phyloP scores from a whole-genome alignment of 30 jellyfish, hydroid and myxozoan species.

The Turritopsis rubra region DNA sequence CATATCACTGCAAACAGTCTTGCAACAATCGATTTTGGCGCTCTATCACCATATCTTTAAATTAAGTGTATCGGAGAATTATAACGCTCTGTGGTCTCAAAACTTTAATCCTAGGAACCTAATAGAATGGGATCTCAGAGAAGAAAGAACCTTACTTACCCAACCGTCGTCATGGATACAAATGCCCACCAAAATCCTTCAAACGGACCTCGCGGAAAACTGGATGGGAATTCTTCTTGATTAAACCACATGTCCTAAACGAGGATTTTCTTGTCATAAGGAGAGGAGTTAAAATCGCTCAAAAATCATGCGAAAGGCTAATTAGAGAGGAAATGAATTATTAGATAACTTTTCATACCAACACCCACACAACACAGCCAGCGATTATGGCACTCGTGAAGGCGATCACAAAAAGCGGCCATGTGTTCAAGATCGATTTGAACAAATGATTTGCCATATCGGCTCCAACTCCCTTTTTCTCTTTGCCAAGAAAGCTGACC shows the following conservation, averaged over 20 bases:
- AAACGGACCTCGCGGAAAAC: constrained; percentile 72
- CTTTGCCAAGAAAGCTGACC: constrained; percentile 60
- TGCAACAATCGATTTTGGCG: constrained; percentile 80
- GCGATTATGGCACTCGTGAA: constrained; percentile 74
- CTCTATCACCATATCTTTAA: constrained; percentile 77
- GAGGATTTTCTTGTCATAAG: neutral
- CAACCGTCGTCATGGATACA: constrained; percentile 85
- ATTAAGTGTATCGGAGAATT: neutral
- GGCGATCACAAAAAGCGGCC: constrained; percentile 79
- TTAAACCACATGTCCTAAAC: constrained; percentile 84
- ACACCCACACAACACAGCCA: constrained; percentile 73
- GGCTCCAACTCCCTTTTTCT: neutral
- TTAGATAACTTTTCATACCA: constrained; percentile 33
- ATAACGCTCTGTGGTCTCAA: no score
- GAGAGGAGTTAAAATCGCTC: neutral
- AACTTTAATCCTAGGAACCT: no score
- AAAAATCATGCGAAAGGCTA: neutral
- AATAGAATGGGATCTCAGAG: no score
- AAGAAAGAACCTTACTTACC: constrained; percentile 36
- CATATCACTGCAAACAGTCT: constrained; percentile 77
- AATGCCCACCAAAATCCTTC: constrained; percentile 95
- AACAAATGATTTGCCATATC: constrained; percentile 60
- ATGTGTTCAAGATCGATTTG: constrained; percentile 59
- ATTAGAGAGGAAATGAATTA: neutral
- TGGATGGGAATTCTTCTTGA: constrained; percentile 58